These are phyloP conservation scores for Parapsyche elsis DNA, from an alignment of 1,140 invertebrate genomes.

Conservation along the genomic window DNA sequence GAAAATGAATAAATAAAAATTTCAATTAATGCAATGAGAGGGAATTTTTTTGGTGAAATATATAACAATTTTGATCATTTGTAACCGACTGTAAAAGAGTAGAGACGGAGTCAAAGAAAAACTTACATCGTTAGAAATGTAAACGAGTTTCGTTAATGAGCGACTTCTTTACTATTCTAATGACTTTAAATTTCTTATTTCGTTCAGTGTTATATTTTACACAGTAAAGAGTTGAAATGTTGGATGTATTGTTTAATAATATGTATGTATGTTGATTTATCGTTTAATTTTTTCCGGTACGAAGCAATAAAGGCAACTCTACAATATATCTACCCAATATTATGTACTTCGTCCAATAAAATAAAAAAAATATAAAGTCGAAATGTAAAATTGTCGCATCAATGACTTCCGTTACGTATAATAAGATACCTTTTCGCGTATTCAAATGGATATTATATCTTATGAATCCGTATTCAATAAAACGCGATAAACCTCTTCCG, in stretches of 20 bases:
- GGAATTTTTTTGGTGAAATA: too few relatives aligned
- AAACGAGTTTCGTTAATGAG: slow-evolving; percentile 24
- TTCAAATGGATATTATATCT: slow-evolving; percentile 13
- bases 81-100: neutral
- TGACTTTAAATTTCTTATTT: neutral
- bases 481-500: slow-evolving; percentile 2
- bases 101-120: slow-evolving; percentile 5
- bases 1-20: too few relatives aligned
- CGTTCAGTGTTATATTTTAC: neutral
- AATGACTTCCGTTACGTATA: slow-evolving; percentile 39
- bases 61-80: too few relatives aligned
- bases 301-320: too few relatives aligned
- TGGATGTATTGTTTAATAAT: too few relatives aligned
- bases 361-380: neutral
- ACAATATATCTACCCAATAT: too few relatives aligned
- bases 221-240: too few relatives aligned
- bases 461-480: slow-evolving; percentile 20
- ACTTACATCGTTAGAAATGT: slow-evolving; percentile 26
- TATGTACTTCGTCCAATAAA: too few relatives aligned
- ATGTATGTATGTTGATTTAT: too few relatives aligned
- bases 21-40: neutral
- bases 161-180: slow-evolving; percentile 13
- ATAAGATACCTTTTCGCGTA: slow-evolving; percentile 29
- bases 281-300: too few relatives aligned
- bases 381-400: neutral